Conservation (phyloP, 2,113 vertebrate genomes). For the Macroglossus sobrinus region DNA sequence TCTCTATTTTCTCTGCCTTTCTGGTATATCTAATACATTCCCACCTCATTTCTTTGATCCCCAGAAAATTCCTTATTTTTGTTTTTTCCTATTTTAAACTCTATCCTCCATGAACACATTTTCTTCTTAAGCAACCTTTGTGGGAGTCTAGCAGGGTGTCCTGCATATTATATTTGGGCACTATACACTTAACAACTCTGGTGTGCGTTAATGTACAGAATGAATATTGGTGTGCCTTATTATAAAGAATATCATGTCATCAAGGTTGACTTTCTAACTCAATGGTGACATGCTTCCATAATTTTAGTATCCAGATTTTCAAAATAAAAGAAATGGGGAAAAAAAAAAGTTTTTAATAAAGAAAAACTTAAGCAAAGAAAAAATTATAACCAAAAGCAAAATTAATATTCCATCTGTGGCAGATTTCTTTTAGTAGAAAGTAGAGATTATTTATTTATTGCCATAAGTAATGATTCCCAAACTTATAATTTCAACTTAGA, state of each 20-base stretch:
- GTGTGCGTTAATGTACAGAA: conserved; percentile 8
- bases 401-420: background rate
- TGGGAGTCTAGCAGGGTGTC: background rate
- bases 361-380: background rate
- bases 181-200: background rate
- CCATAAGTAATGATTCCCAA: background rate
- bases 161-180: background rate
- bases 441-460: background rate
- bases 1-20: background rate
- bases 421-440: conserved; percentile 26
- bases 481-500: background rate
- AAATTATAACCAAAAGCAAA: conserved; percentile 1
- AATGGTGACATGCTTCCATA: background rate
- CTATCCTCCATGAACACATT: background rate
- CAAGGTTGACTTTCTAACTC: background rate
- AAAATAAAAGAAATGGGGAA: background rate
- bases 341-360: background rate
- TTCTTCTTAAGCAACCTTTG: background rate
- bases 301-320: background rate
- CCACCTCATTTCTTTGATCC: background rate
- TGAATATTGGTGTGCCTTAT: background rate
- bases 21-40: background rate
- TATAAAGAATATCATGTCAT: background rate
- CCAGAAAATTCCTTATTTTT: background rate
- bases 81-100: background rate